Evolutionary conservation across 2,113 vertebrate species (phyloP).

Genomic region (Eidolon helvum): DNA sequence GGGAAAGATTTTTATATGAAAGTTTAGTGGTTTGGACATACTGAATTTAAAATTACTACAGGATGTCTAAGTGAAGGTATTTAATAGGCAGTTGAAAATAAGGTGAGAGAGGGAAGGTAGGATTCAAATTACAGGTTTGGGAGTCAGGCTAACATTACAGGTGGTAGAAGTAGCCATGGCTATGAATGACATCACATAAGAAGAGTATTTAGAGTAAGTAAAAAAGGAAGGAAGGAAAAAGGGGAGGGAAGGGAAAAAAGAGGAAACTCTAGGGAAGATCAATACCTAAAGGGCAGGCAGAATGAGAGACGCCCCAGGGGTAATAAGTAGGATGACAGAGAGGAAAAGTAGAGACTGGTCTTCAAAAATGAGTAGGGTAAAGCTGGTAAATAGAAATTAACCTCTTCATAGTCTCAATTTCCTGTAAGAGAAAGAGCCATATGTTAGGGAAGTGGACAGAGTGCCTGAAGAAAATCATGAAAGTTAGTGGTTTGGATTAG

Average conservation of each 20-base stretch:
- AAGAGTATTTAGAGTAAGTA: neutral
- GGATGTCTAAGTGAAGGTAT: neutral
- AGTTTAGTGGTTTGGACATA: neutral
- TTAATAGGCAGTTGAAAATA: neutral
- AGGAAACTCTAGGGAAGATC: neutral
- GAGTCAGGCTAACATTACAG: neutral
- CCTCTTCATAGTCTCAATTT: neutral
- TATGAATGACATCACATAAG: neutral
- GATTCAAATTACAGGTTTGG: neutral
- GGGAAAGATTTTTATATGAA: neutral
- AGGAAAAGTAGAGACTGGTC: neutral
- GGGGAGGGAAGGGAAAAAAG: neutral
- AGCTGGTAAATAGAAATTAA: neutral
- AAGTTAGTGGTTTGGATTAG: neutral
- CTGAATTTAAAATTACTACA: neutral
- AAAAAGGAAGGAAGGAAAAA: neutral
- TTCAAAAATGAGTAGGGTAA: neutral
- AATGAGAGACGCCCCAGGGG: neutral
- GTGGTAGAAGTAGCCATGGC: neutral
- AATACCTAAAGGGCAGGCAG: neutral
- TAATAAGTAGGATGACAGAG: neutral
- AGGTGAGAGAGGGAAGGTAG: neutral
- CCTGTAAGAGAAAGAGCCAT: neutral
- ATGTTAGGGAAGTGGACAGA: neutral
- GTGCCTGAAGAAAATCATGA: neutral